A percentile compares a stretch with the other conserved stretches of the same genome.
These are phyloP conservation scores for Dasypogon diadema DNA, from an alignment of 2,888 invertebrate genomes.

Conservation along the genomic window DNA sequence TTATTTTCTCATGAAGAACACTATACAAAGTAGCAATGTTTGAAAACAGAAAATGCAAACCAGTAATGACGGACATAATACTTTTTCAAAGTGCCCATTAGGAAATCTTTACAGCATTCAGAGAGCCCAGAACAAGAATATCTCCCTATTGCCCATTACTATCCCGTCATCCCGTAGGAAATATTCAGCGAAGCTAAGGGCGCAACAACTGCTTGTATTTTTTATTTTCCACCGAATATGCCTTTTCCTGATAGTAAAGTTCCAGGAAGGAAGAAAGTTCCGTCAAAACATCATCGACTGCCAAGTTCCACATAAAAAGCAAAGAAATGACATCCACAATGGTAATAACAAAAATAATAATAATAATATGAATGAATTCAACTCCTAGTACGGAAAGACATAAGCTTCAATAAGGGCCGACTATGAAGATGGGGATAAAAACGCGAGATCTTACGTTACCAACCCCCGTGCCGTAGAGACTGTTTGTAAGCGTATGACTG, in stretches of 20 bases:
- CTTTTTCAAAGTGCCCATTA: slow-evolving; percentile 56
- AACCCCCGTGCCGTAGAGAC: neutral
- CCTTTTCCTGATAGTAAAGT: neutral
- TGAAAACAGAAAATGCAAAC: slow-evolving; percentile 30
- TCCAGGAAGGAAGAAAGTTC: slow-evolving; percentile 13
- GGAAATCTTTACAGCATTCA: slow-evolving; percentile 56
- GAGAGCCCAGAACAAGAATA: slow-evolving; percentile 19
- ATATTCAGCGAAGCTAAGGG: slow-evolving; percentile 29
- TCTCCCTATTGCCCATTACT: neutral
- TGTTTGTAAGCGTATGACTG: slow-evolving; percentile 4
- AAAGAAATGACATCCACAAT: slow-evolving; percentile 24
- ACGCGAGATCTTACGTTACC: neutral
- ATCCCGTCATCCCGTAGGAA: neutral
- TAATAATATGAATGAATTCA: slow-evolving; percentile 38
- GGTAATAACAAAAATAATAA: slow-evolving; percentile 49
- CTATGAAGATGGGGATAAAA: slow-evolving; percentile 31
- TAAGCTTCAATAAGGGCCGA: slow-evolving; percentile 16
- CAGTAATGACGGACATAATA: slow-evolving; percentile 55
- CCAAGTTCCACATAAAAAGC: slow-evolving; percentile 39
- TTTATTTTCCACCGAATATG: slow-evolving; percentile 35
- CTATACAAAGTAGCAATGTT: slow-evolving; percentile 43
- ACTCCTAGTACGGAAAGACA: slow-evolving; percentile 11
- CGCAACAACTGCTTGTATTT: slow-evolving; percentile 45
- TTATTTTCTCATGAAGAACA: slow-evolving; percentile 42
- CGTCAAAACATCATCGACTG: slow-evolving; percentile 53